Percentiles rank a stretch among this genome's conserved stretches.
phyloP scores from a whole-genome alignment of 2,113 vertebrate genomes.

The Nesoenas mayeri region DNA sequence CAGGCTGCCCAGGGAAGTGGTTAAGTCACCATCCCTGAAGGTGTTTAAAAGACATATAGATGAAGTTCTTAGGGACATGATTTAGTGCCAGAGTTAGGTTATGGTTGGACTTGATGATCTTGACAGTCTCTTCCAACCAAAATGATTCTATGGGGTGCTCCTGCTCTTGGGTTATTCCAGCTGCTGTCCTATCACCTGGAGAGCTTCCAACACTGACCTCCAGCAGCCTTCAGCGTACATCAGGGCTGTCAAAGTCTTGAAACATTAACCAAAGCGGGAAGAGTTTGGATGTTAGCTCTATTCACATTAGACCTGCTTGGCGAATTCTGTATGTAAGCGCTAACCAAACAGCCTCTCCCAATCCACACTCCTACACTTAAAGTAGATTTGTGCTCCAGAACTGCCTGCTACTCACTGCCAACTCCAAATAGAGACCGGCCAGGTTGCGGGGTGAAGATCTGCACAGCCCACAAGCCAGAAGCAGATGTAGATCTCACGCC shows the following conservation, averaged over 20 bases:
- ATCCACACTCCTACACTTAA: not conserved
- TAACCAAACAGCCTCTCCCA: not conserved
- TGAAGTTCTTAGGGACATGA: too few species aligned
- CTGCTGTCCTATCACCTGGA: not conserved
- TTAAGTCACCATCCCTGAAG: too few species aligned
- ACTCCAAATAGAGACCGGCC: not conserved
- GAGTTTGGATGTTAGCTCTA: not conserved
- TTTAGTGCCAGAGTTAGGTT: too few species aligned
- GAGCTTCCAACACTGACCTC: not conserved
- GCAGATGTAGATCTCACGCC: fast-evolving
- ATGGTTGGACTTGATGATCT: too few species aligned
- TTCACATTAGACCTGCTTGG: not conserved
- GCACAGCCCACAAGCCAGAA: not conserved
- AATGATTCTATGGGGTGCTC: too few species aligned
- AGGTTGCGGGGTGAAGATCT: not conserved
- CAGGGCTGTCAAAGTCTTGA: not conserved
- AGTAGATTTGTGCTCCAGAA: not conserved
- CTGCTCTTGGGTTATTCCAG: not conserved
- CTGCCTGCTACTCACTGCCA: not conserved
- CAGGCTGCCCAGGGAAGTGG: too few species aligned
- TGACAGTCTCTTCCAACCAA: too few species aligned
- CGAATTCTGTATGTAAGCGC: not conserved
- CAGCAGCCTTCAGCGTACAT: not conserved
- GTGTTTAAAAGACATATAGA: too few species aligned
- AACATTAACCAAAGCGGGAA: not conserved